Conservation (phyloP, 1,140 invertebrate genomes). For the Neodiprion fabricii region DNA sequence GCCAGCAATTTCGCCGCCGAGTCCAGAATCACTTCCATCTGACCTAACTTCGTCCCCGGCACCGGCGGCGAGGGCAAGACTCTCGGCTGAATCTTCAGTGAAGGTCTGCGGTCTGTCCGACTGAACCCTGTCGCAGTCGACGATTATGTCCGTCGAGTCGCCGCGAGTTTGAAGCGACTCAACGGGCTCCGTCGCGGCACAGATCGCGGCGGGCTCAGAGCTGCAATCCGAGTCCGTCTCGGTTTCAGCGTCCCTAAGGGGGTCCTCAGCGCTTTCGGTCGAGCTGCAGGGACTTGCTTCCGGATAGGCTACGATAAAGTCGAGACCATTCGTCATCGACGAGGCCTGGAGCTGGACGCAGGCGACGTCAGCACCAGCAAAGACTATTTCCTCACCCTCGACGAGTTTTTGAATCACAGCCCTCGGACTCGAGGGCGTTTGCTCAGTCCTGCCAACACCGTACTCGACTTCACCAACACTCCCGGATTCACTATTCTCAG, state of each 20-base stretch:
- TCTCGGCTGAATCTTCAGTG: conserved; percentile 58
- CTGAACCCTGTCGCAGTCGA: conserved; percentile 45
- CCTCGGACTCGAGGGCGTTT: neutral
- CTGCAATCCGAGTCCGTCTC: conserved; percentile 48
- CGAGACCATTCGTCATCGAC: neutral
- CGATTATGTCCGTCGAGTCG: conserved; percentile 38
- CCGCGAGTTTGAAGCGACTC: conserved; percentile 16
- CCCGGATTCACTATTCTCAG: neutral
- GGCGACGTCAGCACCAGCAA: conserved; percentile 20
- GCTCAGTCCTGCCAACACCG: conserved; percentile 26
- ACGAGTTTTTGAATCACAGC: conserved; percentile 35
- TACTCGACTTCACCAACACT: conserved; percentile 12
- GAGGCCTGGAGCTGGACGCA: neutral
- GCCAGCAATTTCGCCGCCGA: conserved; percentile 71
- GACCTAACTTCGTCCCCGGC: conserved; percentile 66
- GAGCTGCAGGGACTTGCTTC: neutral
- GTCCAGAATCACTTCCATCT: conserved; percentile 82
- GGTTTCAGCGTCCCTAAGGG: conserved; percentile 33
- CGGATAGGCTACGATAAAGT: neutral
- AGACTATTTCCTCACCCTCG: conserved; percentile 35
- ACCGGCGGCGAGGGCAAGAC: conserved; percentile 48
- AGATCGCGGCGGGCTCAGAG: conserved; percentile 42
- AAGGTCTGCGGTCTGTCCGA: conserved; percentile 51
- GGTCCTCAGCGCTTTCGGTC: neutral
- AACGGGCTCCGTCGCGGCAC: conserved; percentile 27